Evolutionary conservation across 2,113 vertebrate genomes (phyloP).

Genomic region (Motacilla alba): DNA sequence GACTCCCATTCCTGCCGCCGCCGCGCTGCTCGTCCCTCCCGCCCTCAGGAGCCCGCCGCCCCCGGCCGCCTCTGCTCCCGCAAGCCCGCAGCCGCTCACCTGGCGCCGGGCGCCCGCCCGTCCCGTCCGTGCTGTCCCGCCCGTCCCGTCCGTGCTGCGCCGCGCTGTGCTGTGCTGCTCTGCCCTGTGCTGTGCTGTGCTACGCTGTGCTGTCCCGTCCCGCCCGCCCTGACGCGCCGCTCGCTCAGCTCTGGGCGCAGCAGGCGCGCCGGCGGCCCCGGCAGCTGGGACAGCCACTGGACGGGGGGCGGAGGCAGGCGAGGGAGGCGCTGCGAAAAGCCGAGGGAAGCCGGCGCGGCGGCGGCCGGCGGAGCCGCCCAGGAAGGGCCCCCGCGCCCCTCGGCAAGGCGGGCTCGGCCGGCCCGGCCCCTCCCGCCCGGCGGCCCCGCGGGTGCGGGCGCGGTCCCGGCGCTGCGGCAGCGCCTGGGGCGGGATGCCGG

Average conservation of each 20-base stretch:
- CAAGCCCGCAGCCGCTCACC: neutral
- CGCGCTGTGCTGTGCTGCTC: too few relatives aligned
- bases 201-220: too few relatives aligned
- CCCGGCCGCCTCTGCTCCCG: neutral
- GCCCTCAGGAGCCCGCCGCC: neutral
- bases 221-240: neutral
- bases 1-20: neutral
- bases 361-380: neutral
- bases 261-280: neutral
- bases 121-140: neutral
- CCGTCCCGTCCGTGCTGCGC: neutral
- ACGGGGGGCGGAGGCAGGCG: neutral
- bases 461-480: neutral
- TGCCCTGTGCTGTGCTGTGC: too few relatives aligned
- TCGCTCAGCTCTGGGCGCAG: neutral
- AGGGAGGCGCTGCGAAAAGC: neutral
- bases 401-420: neutral
- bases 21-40: neutral
- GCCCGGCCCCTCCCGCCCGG: neutral
- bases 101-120: neutral
- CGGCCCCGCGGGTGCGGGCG: neutral
- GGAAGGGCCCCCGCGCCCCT: neutral
- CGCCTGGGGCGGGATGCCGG: neutral
- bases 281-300: neutral
- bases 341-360: neutral